Evolutionary conservation across 2,888 invertebrate genomes (phyloP).

Genomic region (Teleogryllus oceanicus): DNA sequence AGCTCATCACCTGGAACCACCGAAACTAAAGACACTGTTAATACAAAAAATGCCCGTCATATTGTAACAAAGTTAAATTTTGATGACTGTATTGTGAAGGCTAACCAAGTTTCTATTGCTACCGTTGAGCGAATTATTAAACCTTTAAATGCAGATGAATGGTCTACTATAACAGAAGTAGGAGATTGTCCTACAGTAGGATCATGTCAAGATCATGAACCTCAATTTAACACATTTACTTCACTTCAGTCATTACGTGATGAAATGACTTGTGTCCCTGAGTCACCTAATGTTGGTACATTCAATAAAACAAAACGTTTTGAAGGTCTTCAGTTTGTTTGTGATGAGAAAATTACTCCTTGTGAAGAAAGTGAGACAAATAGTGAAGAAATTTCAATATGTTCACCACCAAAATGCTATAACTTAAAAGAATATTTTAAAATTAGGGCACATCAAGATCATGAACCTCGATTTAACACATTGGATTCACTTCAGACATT

Average conservation of each 20-base stretch:
- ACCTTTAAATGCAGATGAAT: not conserved
- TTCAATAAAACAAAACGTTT: not conserved
- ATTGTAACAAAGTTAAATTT: not conserved
- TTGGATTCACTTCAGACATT: not conserved
- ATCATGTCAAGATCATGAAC: not conserved
- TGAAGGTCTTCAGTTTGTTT: too few species aligned
- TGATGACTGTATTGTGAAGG: not conserved
- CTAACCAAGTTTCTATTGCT: not conserved
- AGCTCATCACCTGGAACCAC: not conserved
- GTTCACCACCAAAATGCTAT: too few species aligned
- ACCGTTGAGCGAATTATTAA: not conserved
- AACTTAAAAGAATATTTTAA: too few species aligned
- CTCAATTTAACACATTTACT: not conserved
- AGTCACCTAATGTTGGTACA: not conserved
- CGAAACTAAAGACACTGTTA: not conserved
- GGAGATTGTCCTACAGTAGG: not conserved
- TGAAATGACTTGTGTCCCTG: not conserved
- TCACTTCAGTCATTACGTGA: not conserved
- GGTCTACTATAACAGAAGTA: not conserved
- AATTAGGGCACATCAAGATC: too few species aligned
- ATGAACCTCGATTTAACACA: not conserved
- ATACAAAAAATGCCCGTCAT: not conserved
- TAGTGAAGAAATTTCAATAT: not conserved
- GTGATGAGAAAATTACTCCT: too few species aligned
- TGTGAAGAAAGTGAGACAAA: not conserved